Conservation (phyloP, 2,113 vertebrate species). For the Pionites leucogaster region DNA sequence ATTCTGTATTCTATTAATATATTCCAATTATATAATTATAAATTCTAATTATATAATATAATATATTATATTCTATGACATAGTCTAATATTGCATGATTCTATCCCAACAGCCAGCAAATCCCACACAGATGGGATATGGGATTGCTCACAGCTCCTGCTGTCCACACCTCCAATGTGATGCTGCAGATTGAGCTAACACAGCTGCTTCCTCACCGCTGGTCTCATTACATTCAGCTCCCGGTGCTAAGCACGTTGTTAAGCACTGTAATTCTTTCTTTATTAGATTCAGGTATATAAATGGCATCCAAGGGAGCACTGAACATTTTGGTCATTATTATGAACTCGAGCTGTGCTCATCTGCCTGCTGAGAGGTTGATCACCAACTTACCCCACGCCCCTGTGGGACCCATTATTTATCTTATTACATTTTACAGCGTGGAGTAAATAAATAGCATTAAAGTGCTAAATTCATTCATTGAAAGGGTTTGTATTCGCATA, state of each 20-base stretch:
- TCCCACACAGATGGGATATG: neutral
- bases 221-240: constrained; percentile 20
- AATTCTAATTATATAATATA: too few relatives aligned
- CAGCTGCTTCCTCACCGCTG: neutral
- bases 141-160: fast-evolving
- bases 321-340: constrained; percentile 74
- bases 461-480: constrained; percentile 69
- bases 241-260: constrained; percentile 3
- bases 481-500: constrained; percentile 34
- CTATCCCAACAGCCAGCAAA: neutral
- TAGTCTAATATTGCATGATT: too few relatives aligned
- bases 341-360: constrained; percentile 46
- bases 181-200: neutral
- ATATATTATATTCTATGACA: too few relatives aligned
- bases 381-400: constrained; percentile 45
- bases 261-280: constrained; percentile 63
- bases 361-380: constrained; percentile 74
- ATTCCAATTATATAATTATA: too few relatives aligned
- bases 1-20: too few relatives aligned
- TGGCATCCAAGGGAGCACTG: constrained; percentile 51
- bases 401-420: constrained; percentile 72
- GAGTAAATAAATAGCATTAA: constrained; percentile 77
- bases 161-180: neutral
- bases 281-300: constrained; percentile 68
- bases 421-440: constrained; percentile 60